Conservation (phyloP, 1,140 invertebrate species). For the Myzus persicae region DNA sequence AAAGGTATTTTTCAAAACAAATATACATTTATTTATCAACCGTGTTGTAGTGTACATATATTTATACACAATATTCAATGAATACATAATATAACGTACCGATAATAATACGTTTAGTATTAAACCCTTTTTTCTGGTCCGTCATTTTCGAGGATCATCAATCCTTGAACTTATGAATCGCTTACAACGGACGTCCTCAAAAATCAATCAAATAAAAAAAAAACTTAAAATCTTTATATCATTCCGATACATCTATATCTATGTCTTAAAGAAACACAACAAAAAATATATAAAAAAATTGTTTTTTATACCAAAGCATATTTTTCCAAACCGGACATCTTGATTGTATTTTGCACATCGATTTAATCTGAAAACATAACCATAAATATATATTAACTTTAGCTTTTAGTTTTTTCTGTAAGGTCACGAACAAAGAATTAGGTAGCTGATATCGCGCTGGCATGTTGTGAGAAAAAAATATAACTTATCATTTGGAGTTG, state of each 20-base stretch:
- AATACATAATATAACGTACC: neutral
- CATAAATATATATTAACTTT: neutral
- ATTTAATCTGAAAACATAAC: neutral
- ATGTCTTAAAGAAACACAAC: neutral
- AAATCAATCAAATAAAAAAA: slow-evolving; percentile 7
- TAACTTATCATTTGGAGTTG: too few relatives aligned
- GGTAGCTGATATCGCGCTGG: too few relatives aligned
- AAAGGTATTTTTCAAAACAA: neutral
- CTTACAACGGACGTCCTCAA: neutral
- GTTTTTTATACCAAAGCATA: neutral
- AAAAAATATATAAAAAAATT: neutral
- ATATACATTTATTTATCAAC: neutral
- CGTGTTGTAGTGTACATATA: neutral
- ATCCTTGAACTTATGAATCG: neutral
- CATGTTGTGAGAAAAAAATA: too few relatives aligned
- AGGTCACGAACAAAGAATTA: too few relatives aligned
- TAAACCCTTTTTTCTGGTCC: neutral
- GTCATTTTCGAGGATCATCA: neutral
- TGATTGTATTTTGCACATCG: neutral
- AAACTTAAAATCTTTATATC: neutral
- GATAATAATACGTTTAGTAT: neutral
- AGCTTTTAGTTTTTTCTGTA: too few relatives aligned
- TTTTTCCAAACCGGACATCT: neutral
- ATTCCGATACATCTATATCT: neutral
- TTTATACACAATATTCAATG: neutral